phyloP scores from a whole-genome alignment of 2,888 invertebrate genomes.

The Calliopum simillimum region DNA sequence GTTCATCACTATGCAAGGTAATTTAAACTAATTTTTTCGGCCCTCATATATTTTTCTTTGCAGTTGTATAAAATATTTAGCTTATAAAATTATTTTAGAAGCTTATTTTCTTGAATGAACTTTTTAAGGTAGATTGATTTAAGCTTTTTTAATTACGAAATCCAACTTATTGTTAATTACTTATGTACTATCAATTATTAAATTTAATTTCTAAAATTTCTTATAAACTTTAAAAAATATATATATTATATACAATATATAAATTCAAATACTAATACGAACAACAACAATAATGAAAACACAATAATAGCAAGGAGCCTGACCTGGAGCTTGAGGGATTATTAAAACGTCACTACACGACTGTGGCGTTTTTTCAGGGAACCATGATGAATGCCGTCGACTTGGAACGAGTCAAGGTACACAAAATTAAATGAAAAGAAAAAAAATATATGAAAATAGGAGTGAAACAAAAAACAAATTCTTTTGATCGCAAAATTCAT shows the following conservation, averaged over 20 bases:
- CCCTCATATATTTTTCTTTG: too few relatives aligned
- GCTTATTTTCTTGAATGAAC: conserved; percentile 15
- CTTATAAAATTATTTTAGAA: too few relatives aligned
- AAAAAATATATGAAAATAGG: neutral
- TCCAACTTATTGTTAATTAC: neutral
- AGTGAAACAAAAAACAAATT: neutral
- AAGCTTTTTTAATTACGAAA: conserved; percentile 9
- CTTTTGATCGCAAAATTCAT: conserved; percentile 28
- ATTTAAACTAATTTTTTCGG: neutral
- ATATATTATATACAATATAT: neutral
- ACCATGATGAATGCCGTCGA: conserved; percentile 99
- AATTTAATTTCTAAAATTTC: too few relatives aligned
- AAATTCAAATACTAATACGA: neutral
- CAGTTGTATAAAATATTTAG: too few relatives aligned
- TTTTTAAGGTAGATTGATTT: conserved; percentile 48
- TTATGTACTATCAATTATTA: neutral
- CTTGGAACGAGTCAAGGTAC: conserved; percentile 99
- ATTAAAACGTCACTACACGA: conserved; percentile 99
- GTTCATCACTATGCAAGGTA: neutral
- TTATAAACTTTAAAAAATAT: too few relatives aligned
- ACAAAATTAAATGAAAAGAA: conserved; percentile 41
- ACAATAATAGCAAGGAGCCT: conserved; percentile 94
- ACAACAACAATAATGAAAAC: conserved; percentile 14
- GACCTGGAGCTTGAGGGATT: conserved; percentile 99
- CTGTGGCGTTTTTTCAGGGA: conserved; percentile 99